phyloP scores from a whole-genome alignment of 1,140 invertebrate species.

The Drosophila tropicalis region DNA sequence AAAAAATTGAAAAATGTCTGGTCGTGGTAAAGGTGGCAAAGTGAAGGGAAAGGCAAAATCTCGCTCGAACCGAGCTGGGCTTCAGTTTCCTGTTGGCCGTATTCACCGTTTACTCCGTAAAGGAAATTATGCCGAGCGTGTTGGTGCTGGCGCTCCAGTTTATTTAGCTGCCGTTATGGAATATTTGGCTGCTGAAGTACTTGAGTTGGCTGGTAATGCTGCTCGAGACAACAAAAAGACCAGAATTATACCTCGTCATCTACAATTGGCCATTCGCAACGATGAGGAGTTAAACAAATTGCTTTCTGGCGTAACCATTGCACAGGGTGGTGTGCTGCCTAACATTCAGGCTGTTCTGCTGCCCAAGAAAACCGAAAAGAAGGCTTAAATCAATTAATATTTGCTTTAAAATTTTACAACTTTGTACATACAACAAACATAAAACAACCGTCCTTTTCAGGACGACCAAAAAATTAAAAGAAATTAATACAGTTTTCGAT shows the following conservation, averaged over 20 bases:
- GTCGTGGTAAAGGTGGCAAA: slow-evolving; percentile 87
- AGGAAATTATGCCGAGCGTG: slow-evolving; percentile 89
- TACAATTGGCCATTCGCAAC: slow-evolving; percentile 92
- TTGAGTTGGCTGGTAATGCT: slow-evolving; percentile 91
- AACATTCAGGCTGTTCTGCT: too few relatives aligned
- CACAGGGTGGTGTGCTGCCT: too few relatives aligned
- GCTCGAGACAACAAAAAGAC: slow-evolving; percentile 87
- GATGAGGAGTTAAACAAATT: slow-evolving; percentile 94
- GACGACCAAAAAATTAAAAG: too few relatives aligned
- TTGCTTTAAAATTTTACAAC: too few relatives aligned
- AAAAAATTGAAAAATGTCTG: slow-evolving; percentile 83
- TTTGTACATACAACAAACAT: too few relatives aligned
- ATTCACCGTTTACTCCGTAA: slow-evolving; percentile 88
- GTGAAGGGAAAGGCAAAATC: slow-evolving; percentile 87
- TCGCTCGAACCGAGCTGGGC: slow-evolving; percentile 87
- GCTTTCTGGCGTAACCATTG: slow-evolving; percentile 89
- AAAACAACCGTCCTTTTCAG: too few relatives aligned
- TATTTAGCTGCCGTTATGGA: slow-evolving; percentile 88
- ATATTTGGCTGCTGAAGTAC: slow-evolving; percentile 88
- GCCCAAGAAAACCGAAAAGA: too few relatives aligned
- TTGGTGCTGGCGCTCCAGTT: slow-evolving; percentile 88
- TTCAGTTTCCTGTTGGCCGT: slow-evolving; percentile 89
- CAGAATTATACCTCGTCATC: slow-evolving; percentile 91
- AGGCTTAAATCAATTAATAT: too few relatives aligned
- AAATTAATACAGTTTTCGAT: too few relatives aligned